Evolutionary conservation across 2,888 invertebrate genomes (phyloP).

Genomic region (Agonopterix subpropinquella): DNA sequence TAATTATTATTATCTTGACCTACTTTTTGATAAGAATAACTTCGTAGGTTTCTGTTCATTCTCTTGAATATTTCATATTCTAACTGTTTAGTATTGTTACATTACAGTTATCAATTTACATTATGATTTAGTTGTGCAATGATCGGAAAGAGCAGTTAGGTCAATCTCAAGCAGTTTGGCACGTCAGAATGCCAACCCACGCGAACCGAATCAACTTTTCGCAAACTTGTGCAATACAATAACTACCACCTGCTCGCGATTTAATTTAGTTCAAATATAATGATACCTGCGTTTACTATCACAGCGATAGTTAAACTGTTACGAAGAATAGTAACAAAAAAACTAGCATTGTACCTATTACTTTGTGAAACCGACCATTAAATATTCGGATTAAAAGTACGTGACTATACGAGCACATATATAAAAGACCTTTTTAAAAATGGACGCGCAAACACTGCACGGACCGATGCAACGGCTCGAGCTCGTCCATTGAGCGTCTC

Average conservation of each 20-base stretch:
- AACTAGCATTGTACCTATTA: slow-evolving; percentile 1
- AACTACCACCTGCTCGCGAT: slow-evolving; percentile 31
- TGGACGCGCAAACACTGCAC: slow-evolving; percentile 19
- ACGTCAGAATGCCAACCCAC: slow-evolving; percentile 35
- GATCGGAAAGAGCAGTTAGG: slow-evolving; percentile 23
- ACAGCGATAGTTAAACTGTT: not conserved
- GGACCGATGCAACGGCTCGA: slow-evolving; percentile 10
- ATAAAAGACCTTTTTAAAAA: slow-evolving; percentile 34
- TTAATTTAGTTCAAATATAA: slow-evolving; percentile 26
- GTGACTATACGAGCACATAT: slow-evolving; percentile 33
- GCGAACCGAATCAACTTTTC: slow-evolving; percentile 34
- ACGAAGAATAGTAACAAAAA: not conserved
- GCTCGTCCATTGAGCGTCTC: slow-evolving; percentile 52
- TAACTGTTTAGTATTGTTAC: no score
- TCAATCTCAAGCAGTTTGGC: slow-evolving; percentile 13
- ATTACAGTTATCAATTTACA: not conserved
- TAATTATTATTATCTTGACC: slow-evolving; percentile 68
- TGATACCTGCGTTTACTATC: slow-evolving; percentile 8
- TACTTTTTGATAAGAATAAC: slow-evolving; percentile 42
- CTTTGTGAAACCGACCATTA: slow-evolving; percentile 22
- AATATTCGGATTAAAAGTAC: slow-evolving; percentile 39
- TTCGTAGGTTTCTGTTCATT: not conserved
- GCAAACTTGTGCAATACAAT: slow-evolving; percentile 48
- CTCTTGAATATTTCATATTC: no score
- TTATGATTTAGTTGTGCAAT: slow-evolving; percentile 33